Conservation (phyloP, 2,797 vertebrate genomes). For the Odontamblyopus lacepedii region DNA sequence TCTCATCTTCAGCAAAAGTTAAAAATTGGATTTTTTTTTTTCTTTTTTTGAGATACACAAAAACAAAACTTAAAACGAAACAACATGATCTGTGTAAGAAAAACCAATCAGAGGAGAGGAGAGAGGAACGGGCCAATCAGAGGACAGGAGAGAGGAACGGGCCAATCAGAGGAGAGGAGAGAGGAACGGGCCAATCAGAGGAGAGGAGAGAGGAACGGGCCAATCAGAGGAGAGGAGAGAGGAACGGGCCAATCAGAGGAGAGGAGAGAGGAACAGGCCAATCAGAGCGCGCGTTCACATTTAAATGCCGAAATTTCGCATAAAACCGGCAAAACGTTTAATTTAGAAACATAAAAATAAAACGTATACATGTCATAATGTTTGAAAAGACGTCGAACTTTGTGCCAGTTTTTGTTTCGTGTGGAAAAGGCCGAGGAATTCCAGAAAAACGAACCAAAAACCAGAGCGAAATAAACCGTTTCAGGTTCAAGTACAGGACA, state of each 20-base stretch:
- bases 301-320: too few species aligned
- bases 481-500: too few species aligned
- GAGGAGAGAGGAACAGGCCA: neutral
- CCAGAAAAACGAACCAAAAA: too few species aligned
- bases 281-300: neutral
- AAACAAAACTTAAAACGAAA: neutral
- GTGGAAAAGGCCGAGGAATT: too few species aligned
- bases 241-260: neutral
- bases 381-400: too few species aligned
- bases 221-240: neutral
- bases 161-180: too few species aligned
- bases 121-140: neutral
- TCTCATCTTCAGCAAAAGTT: slow-evolving; percentile 14
- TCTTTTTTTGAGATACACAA: slow-evolving; percentile 6
- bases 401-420: too few species aligned
- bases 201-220: neutral
- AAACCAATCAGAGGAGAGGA: neutral
- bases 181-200: neutral
- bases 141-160: too few species aligned
- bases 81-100: neutral
- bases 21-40: neutral
- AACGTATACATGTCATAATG: too few species aligned
- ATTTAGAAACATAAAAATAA: too few species aligned
- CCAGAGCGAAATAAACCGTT: too few species aligned
- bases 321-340: too few species aligned